Evolutionary conservation across 2,113 vertebrate genomes (phyloP).

Genomic region (Lophochroa leadbeateri): DNA sequence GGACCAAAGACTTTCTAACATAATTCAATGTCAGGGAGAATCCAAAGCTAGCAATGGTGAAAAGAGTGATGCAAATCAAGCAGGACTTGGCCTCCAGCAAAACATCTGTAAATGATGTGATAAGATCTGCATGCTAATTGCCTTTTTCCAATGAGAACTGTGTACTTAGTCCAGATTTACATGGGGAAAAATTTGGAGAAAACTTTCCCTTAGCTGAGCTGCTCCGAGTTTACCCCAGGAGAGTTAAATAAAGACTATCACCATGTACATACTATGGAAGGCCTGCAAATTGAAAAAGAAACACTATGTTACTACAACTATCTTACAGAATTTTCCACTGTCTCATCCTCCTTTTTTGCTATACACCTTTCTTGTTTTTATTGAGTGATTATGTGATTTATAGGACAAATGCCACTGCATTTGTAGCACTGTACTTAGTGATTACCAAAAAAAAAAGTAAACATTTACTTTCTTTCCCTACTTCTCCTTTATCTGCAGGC

Average conservation of each 20-base stretch:
- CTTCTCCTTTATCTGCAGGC: constrained; percentile 7
- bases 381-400: constrained; percentile 45
- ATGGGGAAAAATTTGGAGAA: not conserved
- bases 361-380: constrained; percentile 7
- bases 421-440: not conserved
- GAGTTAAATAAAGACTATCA: not conserved
- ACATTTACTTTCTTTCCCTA: constrained; percentile 24
- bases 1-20: not conserved
- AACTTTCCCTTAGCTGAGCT: not conserved
- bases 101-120: not conserved
- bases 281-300: not conserved
- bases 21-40: not conserved
- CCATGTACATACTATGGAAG: not conserved
- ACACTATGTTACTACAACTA: not conserved
- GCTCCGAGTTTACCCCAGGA: not conserved
- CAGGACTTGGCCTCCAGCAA: not conserved
- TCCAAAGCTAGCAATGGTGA: not conserved
- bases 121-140: not conserved
- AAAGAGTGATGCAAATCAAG: not conserved
- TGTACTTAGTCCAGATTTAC: not conserved
- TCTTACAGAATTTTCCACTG: not conserved
- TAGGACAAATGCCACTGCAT: constrained; percentile 16
- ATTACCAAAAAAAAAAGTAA: not conserved
- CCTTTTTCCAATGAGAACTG: not conserved
- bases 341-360: constrained; percentile 7